Evolutionary conservation across 2,113 vertebrate genomes (phyloP), one percentile per base, ranked within the genome.

Genomic region (Crocuta crocuta): DNA sequence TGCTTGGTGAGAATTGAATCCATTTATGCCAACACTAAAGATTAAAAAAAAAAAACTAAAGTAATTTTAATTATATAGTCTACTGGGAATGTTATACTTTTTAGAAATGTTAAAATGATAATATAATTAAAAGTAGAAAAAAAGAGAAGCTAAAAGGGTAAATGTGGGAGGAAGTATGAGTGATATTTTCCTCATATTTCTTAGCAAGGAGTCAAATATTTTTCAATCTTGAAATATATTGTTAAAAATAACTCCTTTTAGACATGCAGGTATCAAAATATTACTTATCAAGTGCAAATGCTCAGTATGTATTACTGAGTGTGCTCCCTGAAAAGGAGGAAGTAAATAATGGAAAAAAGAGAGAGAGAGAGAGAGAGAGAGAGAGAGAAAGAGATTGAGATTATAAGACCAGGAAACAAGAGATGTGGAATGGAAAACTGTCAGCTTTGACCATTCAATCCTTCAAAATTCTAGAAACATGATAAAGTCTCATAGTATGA

Each of bases 161-260:
- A 91, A 80, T 65, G 94, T 94, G 31, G 95, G 94, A 95, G 94
- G 93, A 90, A 96, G 61, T 58, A 85, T 85, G 88, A 92, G 80
- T 97, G 91, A 87, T 97, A 78, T 55, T 97, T 89, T 93, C 88
- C 71, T 94, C 79, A 80, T 73, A 66, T 71, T 92, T 95, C 94
- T 88, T 80, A 97, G 53, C 73, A 95, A 48, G 28, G 79, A 97
- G 79, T 93, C 70, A 97, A 97, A 97, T 97, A 97, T 96, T 96
- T 96, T 97, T 86, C 43, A 97, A 94, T 26, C 21, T 90, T 97
- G 87, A 96, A 97, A 83, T 84, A 79, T 33, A 79, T 82, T 70
- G 74, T 94, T 95, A 65, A 95, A 97, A 96, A 94, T 96, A 95
- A 92, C 74, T 89, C 33, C 92, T 39, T 93, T 93, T 73, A 95